Evolutionary conservation across 2,113 vertebrate genomes (phyloP).

Genomic region (Rhagologus leucostigma): DNA sequence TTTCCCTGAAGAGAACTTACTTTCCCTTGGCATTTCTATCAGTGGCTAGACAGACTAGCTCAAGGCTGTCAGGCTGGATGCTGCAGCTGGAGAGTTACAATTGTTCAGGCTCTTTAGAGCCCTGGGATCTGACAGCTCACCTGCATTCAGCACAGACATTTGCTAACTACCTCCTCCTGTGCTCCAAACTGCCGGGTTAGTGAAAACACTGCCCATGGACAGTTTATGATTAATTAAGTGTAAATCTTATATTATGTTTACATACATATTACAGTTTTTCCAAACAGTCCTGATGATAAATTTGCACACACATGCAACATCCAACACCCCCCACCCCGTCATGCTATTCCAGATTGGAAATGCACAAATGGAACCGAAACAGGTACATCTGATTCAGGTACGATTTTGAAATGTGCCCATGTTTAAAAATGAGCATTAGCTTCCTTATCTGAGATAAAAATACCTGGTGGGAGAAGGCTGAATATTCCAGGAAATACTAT

Average conservation of each 20-base stretch:
- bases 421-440: not conserved
- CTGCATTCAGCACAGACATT: not conserved
- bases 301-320: not conserved
- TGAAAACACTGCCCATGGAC: not conserved
- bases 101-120: not conserved
- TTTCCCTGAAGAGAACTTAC: not conserved
- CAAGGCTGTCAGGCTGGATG: not conserved
- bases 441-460: not conserved
- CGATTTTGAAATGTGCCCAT: not conserved
- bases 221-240: not conserved
- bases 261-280: not conserved
- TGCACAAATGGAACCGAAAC: not conserved
- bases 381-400: not conserved
- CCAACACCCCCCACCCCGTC: accelerated
- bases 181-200: not conserved
- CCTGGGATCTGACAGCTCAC: not conserved
- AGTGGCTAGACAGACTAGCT: not conserved
- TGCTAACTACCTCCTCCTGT: not conserved
- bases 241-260: not conserved
- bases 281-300: not conserved
- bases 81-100: not conserved
- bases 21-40: not conserved
- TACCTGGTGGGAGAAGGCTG: not conserved
- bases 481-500: not conserved
- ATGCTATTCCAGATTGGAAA: not conserved